Evolutionary conservation across 2,888 invertebrate species (phyloP).

Genomic region (Nymphalis polychloros): DNA sequence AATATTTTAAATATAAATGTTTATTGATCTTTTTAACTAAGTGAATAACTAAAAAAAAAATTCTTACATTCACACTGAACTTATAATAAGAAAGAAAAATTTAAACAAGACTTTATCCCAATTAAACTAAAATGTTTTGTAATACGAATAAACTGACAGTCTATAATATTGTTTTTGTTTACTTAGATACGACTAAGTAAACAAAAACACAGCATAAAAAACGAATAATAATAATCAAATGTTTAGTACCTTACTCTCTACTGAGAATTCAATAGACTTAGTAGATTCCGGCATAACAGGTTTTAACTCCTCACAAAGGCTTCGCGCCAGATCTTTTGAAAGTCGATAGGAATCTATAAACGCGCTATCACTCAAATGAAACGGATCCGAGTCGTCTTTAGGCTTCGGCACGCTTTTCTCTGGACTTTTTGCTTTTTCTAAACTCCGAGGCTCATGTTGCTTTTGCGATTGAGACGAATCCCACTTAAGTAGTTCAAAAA

Average conservation of each 20-base stretch:
- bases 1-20: too few species aligned
- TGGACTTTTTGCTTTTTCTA: slow-evolving; percentile 65
- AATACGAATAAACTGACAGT: too few species aligned
- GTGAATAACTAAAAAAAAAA: too few species aligned
- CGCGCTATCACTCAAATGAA: slow-evolving; percentile 63
- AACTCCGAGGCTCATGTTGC: slow-evolving; percentile 52
- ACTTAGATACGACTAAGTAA: background rate
- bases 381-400: slow-evolving; percentile 63
- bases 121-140: too few species aligned
- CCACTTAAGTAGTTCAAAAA: slow-evolving; percentile 75
- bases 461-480: slow-evolving; percentile 62
- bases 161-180: too few species aligned
- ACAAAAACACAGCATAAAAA: background rate
- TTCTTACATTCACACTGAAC: too few species aligned
- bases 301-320: slow-evolving; percentile 64
- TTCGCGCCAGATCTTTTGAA: slow-evolving; percentile 67
- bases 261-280: slow-evolving; percentile 71
- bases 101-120: too few species aligned
- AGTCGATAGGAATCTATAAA: slow-evolving; percentile 69
- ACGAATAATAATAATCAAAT: background rate
- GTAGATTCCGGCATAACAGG: slow-evolving; percentile 73
- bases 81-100: too few species aligned
- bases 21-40: too few species aligned
- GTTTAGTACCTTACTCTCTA: slow-evolving; percentile 67
- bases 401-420: slow-evolving; percentile 65